Evolutionary conservation across 2,113 vertebrate genomes (phyloP), one percentile per base, ranked within the genome.

Genomic region (Hemiscyllium ocellatum): DNA sequence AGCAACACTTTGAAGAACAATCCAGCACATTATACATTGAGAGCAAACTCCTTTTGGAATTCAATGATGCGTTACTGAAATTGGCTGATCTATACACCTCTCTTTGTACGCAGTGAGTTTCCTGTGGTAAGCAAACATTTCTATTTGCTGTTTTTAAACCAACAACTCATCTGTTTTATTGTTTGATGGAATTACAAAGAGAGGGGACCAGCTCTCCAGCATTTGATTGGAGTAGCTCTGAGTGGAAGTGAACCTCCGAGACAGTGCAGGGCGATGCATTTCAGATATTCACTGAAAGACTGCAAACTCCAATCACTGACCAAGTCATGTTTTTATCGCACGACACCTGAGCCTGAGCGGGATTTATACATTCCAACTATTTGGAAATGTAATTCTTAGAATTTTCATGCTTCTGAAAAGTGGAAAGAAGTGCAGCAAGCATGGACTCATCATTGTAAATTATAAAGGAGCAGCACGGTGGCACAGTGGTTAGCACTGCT

Each of bases 111-210:
- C 70, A 96, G 29, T 12, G 95, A 95, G 96, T 98, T 98, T 98
- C 95, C 97, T 97, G 97, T 96, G 97, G 97, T 98, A 98, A 98
- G 98, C 98, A 98, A 97, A 98, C 97, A 96, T 15, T 97, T 47
- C 42, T 47, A 47, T 97, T 97, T 97, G 96, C 96, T 94, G 61
- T 69, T 47, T 94, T 24, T 94, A 66, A 94, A 94, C 61, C 42
- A 47, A 24, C 94, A 50, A 52, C 68, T 52, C 26, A 52, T 95
- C 22, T 95, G 37, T 95, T 70, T 76, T 47, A 37, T 50, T 93
- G 56, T 93, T 93, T 95, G 94, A 95, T 70, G 69, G 50, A 68
- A 19, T 17, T 65, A 66, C 15, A 95, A 17, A 72, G 94, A 72
- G 37, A 90, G 61, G 37, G 33, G 93, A 29, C 20, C 10, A 47